phyloP scores from a whole-genome alignment of 1,140 invertebrate species.

The Philotrypesis tridentata region DNA sequence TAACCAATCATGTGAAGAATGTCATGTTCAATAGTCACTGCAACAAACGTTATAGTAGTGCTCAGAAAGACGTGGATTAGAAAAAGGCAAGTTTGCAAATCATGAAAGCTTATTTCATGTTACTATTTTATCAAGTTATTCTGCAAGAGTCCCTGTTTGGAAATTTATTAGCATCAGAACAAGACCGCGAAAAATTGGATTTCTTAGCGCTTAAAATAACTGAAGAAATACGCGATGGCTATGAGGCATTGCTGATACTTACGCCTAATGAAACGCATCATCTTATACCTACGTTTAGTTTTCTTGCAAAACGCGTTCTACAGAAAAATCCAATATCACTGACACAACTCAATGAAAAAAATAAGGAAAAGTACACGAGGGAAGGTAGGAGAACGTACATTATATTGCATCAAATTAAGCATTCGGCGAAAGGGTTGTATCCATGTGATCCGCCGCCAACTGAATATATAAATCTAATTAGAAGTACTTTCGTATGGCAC shows the following conservation, averaged over 20 bases:
- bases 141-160: background rate
- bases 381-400: too few species aligned
- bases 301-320: background rate
- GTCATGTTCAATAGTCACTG: too few species aligned
- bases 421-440: too few species aligned
- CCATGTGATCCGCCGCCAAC: too few species aligned
- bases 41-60: too few species aligned
- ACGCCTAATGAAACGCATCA: background rate
- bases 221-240: background rate
- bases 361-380: too few species aligned
- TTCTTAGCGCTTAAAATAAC: background rate
- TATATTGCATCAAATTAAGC: too few species aligned
- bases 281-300: background rate
- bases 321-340: background rate
- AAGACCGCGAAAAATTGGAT: background rate
- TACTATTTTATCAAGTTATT: background rate
- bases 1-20: too few species aligned
- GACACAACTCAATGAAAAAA: background rate
- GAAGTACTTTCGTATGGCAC: too few species aligned
- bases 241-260: background rate
- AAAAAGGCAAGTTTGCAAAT: too few species aligned
- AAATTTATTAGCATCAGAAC: background rate
- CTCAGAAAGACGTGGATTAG: too few species aligned
- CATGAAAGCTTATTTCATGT: background rate
- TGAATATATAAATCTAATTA: too few species aligned